Percentiles rank a stretch among this genome's conserved stretches.
phyloP scores from a whole-genome alignment of 2,113 vertebrate genomes.

The Protobothrops mucrosquamatus region DNA sequence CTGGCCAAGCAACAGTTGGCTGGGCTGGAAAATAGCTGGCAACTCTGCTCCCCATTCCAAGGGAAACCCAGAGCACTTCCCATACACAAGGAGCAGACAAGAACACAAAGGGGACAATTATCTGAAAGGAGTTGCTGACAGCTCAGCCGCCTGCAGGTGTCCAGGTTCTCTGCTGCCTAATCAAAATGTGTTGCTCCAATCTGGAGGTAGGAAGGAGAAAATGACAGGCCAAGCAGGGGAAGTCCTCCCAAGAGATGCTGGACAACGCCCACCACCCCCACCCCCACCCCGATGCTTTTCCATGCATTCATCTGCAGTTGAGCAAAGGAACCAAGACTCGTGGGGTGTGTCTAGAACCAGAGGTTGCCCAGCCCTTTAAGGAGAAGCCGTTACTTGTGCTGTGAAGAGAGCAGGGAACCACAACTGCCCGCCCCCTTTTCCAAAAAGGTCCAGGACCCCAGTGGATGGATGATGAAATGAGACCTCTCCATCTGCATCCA shows the following conservation, averaged over 20 bases:
- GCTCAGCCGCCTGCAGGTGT: neutral
- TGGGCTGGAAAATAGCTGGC: too few relatives aligned
- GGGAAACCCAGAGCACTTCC: neutral
- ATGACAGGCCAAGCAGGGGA: neutral
- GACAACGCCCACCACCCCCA: too few relatives aligned
- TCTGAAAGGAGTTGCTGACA: neutral
- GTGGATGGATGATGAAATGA: neutral
- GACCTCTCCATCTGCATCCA: too few relatives aligned
- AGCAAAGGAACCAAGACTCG: neutral
- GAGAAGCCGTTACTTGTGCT: neutral
- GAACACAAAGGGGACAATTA: neutral
- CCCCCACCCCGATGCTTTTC: too few relatives aligned
- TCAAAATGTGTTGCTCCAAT: neutral
- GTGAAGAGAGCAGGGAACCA: neutral
- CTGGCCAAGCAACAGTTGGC: neutral
- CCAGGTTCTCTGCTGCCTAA: neutral
- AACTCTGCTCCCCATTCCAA: neutral
- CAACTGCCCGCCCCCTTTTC: neutral
- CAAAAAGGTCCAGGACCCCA: neutral
- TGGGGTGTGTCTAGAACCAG: too few relatives aligned
- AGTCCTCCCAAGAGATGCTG: neutral
- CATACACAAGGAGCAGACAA: neutral
- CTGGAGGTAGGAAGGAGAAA: too few relatives aligned
- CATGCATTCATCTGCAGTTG: neutral
- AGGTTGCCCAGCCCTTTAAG: neutral